These are phyloP conservation scores for Sapayoa aenigma DNA, from an alignment of 2,113 vertebrate species.

Conservation along the genomic window DNA sequence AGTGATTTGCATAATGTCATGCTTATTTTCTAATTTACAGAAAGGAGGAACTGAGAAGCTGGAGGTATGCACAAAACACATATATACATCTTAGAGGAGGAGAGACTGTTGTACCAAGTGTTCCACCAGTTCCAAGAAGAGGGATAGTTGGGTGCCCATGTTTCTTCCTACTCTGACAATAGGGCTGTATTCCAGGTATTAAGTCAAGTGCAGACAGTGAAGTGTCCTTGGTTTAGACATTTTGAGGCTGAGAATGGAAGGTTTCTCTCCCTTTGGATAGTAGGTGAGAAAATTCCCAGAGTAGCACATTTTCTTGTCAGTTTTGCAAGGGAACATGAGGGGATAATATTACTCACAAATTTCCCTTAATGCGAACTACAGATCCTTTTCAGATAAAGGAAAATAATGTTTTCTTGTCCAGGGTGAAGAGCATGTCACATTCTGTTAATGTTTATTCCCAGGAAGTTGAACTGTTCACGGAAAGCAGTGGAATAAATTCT, in stretches of 20 bases:
- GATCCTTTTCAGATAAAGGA: not conserved
- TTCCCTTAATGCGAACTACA: not conserved
- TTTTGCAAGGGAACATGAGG: not conserved
- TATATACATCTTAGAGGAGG: not conserved
- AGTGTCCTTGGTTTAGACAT: not conserved
- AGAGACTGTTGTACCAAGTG: rapidly evolving
- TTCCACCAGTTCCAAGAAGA: not conserved
- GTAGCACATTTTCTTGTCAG: not conserved
- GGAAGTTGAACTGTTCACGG: not conserved
- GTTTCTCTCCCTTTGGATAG: not conserved
- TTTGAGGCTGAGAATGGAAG: not conserved
- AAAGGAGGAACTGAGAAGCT: not conserved
- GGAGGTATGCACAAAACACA: not conserved
- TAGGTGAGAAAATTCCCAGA: not conserved
- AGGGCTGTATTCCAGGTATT: not conserved
- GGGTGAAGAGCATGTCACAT: not conserved
- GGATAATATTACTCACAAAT: not conserved
- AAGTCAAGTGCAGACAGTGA: not conserved
- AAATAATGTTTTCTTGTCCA: not conserved
- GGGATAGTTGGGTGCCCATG: rapidly evolving
- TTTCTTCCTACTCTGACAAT: not conserved
- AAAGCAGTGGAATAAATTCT: not conserved
- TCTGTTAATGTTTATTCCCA: not conserved
- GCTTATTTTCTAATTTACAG: not conserved
- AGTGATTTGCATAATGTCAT: rapidly evolving